Conservation (phyloP, 2,797 vertebrate species). For the Enteromius unitaeniatus region DNA sequence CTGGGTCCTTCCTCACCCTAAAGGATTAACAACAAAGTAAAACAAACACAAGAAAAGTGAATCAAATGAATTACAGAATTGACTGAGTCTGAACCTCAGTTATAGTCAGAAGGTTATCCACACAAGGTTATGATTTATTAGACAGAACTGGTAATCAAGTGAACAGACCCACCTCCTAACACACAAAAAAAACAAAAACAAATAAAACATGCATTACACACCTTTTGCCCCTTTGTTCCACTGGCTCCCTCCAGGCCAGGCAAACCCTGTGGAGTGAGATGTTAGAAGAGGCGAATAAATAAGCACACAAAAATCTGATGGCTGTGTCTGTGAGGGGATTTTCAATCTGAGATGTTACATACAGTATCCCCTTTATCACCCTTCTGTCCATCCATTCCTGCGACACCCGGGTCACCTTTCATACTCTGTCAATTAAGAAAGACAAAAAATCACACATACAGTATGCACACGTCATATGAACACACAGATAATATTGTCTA, state of each 20-base stretch:
- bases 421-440: constrained; percentile 73
- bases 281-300: constrained; percentile 48
- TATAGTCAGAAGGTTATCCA: neutral
- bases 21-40: constrained; percentile 53
- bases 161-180: neutral
- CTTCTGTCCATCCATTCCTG: constrained; percentile 75
- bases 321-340: constrained; percentile 2
- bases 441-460: constrained; percentile 25
- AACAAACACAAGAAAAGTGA: constrained; percentile 9
- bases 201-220: constrained; percentile 69
- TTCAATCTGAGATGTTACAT: constrained; percentile 70
- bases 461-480: neutral
- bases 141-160: neutral
- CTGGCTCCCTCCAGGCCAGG: constrained; percentile 74
- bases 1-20: constrained; percentile 81
- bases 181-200: constrained; percentile 16
- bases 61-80: neutral
- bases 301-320: constrained; percentile 63
- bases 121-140: neutral
- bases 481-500: neutral
- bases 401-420: constrained; percentile 76
- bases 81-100: neutral
- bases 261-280: constrained; percentile 75
- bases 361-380: constrained; percentile 85
- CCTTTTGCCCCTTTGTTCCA: constrained; percentile 85